Base-by-base conservation (phyloP, 2,888 invertebrate genomes). In the Timandra comae region DNA sequence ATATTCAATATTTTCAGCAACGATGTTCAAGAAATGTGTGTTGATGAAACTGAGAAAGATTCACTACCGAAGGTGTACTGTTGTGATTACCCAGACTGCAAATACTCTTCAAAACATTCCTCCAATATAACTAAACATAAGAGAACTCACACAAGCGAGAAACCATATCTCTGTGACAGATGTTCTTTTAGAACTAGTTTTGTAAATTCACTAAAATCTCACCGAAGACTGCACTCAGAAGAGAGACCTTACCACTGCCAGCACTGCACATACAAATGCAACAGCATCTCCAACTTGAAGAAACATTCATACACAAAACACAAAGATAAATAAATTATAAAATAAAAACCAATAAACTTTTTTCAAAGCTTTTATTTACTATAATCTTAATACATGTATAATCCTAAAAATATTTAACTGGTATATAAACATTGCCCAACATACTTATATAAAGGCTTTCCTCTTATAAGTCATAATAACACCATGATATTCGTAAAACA, bases 41-140 rank as follows among this genome's bases (percentile, higher is more conserved):
- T 71, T 52, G 78, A 75, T 57, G 71, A 72, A 48, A 77, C 77
- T 27, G 79, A 82, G 43, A 66, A 68, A 78, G 32, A 81, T 54
- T 57, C 66, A 46, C 75, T 72, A 46, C 63, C 67, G 82, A 56
- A 85, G 80, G 43, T 69, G 74, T 85, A 74, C 60, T 43, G 56
- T 12, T 90, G 89, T 63, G 71, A 86, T 41, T 77, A 70, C 46
- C 76, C 81, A 42, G 71, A 79, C 24, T 89, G 89, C 54, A 70
- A 69, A 20, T 90, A 90, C 60, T 75, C 73, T 40, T 79, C 88
- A 39, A 88, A 87, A 60, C 50, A 78, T 22, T 72, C 74, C 12
- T 81, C 77, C 24, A 86, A 86, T 53, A 62, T 86, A n/a, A 68
- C 66, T 24, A 86, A 82, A 45, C 86, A 86, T 41, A 77, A 66